Evolutionary conservation across 1,140 invertebrate species (phyloP).

Genomic region (Saccostrea echinata): DNA sequence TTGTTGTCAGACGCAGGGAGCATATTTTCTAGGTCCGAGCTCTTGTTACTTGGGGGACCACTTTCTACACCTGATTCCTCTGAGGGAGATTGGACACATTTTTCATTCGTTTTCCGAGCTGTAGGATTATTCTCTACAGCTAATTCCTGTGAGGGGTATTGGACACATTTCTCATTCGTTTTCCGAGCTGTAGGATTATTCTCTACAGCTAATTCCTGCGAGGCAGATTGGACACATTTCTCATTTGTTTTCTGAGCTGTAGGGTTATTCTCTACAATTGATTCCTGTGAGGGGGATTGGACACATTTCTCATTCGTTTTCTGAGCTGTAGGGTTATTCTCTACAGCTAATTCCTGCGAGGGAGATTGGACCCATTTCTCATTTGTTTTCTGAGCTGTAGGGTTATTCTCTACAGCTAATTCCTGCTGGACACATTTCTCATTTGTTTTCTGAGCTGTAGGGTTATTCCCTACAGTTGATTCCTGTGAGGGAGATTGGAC

Average conservation of each 20-base stretch:
- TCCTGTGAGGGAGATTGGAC: no score
- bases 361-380: not conserved
- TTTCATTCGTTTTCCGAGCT: not conserved
- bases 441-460: no score
- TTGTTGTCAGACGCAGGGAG: not conserved
- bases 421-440: no score
- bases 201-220: no score
- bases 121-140: not conserved
- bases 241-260: no score
- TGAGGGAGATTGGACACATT: not conserved
- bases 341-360: not conserved
- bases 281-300: no score
- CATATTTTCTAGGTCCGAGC: constrained; percentile 15
- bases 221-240: no score
- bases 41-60: constrained; percentile 18
- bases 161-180: not conserved
- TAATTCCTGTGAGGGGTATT: not conserved
- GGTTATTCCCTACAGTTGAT: no score
- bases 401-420: no score
- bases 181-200: no score
- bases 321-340: not conserved
- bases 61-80: not conserved
- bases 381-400: not conserved
- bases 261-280: no score
- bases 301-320: not conserved